These are phyloP conservation scores for Cepaea hortensis DNA, from an alignment of 2,888 invertebrate species.

Conservation along the genomic window DNA sequence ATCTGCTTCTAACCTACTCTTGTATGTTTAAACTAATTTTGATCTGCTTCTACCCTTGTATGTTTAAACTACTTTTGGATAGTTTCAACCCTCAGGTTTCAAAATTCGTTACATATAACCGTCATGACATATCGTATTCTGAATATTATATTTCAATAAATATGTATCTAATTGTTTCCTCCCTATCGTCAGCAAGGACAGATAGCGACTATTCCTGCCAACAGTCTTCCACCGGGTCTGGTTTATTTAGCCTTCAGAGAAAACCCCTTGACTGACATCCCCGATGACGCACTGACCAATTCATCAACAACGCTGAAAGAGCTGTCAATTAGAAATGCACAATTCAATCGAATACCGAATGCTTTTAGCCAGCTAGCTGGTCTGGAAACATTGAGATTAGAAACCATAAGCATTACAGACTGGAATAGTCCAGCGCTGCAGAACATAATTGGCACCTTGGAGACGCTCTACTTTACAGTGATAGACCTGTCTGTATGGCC, in stretches of 20 bases:
- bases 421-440: not conserved
- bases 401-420: not conserved
- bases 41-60: too few relatives aligned
- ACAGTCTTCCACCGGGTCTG: too few relatives aligned
- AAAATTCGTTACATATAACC: too few relatives aligned
- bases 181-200: not conserved
- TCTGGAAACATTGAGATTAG: not conserved
- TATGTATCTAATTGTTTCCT: not conserved
- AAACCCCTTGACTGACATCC: not conserved
- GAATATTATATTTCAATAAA: too few relatives aligned
- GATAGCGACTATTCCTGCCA: not conserved
- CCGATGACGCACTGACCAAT: not conserved
- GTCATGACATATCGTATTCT: too few relatives aligned
- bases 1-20: too few relatives aligned
- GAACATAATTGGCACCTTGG: not conserved
- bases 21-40: too few relatives aligned
- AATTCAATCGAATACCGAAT: not conserved
- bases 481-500: not conserved
- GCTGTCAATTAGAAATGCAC: not conserved
- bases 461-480: not conserved
- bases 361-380: not conserved
- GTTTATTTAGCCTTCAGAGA: not conserved
- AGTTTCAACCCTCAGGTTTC: too few relatives aligned
- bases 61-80: too few relatives aligned
- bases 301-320: not conserved